Base-by-base conservation (phyloP, 1,140 invertebrate genomes). In the Mizuhopecten yessoensis region DNA sequence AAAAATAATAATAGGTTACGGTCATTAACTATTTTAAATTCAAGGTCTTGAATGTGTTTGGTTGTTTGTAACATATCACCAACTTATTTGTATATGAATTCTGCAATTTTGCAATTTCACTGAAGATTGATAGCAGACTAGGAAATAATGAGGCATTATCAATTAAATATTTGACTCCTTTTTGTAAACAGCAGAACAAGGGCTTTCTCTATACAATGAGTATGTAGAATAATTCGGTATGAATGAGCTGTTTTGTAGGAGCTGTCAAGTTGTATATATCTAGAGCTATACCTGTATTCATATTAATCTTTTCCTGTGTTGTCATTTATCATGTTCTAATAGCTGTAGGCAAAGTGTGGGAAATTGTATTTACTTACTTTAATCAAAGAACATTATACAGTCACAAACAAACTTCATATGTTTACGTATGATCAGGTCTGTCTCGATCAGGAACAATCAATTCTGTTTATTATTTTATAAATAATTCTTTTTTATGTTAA, bases 211-310 rank as follows among this genome's bases (percentile, higher is more conserved):
- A 75, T 75, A 75, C 3, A n/a, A n/a, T n/a, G n/a, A n/a, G 17
- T 75, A 75, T 75, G 57, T n/a, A 75, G 57, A 75, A 75, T 29
- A 75, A 75, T 75, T 75, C 57, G n/a, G 9, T 75, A 75, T 75
- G n/a, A n/a, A 75, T 75, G n/a, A 75, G n/a, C 23, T n/a, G 57
- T 75, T 75, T n/a, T 75, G 57, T 75, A 5, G 57, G 57, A 17
- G 23, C 57, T 75, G 57, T 75, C 57, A 75, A 9, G 9, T 75
- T 29, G 23, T 29, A 75, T 75, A 75, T 75, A 75, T 9, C 57
- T 9, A n/a, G 57, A 5, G 0, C 15, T 75, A 7, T 75, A 17
- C 9, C 57, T 17, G 57, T 29, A 75, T n/a, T 29, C 57, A 75
- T 75, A 75, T 75, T 75, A 75, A 75, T 75, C 57, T 75, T 75